phyloP scores from a whole-genome alignment of 2,113 vertebrate genomes.

The Dissostichus mawsoni region DNA sequence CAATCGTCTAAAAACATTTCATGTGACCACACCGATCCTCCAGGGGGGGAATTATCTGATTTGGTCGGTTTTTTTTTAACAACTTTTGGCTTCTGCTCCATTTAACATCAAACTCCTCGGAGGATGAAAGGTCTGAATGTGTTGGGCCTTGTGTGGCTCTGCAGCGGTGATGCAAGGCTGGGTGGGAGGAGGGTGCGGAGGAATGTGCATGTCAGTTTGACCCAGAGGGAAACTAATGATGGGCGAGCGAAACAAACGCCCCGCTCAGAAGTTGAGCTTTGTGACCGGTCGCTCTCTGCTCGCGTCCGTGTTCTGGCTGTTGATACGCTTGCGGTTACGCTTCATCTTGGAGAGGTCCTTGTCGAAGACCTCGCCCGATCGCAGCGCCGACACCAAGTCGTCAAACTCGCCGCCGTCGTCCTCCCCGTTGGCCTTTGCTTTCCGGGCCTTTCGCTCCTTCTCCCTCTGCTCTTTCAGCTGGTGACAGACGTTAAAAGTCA shows the following conservation, averaged over 20 bases:
- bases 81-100: slow-evolving; percentile 65
- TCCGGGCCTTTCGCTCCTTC: slow-evolving; percentile 91
- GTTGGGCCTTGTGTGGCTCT: slow-evolving; percentile 53
- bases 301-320: slow-evolving; percentile 90
- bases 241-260: background rate
- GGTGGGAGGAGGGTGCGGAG: slow-evolving; percentile 56
- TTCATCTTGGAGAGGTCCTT: slow-evolving; percentile 99
- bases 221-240: slow-evolving; percentile 27
- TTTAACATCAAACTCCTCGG: slow-evolving; percentile 37
- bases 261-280: slow-evolving; percentile 94
- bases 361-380: slow-evolving; percentile 98
- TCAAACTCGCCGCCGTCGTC: slow-evolving; percentile 97
- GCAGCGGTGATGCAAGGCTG: slow-evolving; percentile 43
- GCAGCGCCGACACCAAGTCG: slow-evolving; percentile 95
- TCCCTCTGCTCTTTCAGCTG: slow-evolving; percentile 98
- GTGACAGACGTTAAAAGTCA: background rate
- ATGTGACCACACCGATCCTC: slow-evolving; percentile 11
- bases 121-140: slow-evolving; percentile 43
- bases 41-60: slow-evolving; percentile 31
- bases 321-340: slow-evolving; percentile 95
- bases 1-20: slow-evolving; percentile 18
- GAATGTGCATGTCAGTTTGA: slow-evolving; percentile 69
- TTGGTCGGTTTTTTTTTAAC: slow-evolving; percentile 49
- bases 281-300: slow-evolving; percentile 94
- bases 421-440: slow-evolving; percentile 94